Percentiles rank a stretch among this genome's conserved stretches.
Conservation (phyloP, 2,797 vertebrate genomes). For the Paratrypauchen microcephalus region DNA sequence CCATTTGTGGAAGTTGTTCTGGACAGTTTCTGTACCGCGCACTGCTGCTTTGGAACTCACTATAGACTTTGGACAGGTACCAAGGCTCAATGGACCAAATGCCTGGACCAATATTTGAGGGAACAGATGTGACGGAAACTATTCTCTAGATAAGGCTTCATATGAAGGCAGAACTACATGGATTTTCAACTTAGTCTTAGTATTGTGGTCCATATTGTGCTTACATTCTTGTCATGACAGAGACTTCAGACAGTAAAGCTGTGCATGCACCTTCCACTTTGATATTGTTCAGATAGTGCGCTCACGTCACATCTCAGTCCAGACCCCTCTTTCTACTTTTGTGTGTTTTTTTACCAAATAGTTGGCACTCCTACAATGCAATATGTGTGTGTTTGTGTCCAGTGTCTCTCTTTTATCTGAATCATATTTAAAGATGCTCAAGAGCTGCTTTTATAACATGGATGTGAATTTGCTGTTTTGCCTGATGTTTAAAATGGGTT, state of each 20-base stretch:
- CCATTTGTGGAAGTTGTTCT: conserved; percentile 64
- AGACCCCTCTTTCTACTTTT: conserved; percentile 20
- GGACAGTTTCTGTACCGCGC: conserved; percentile 57
- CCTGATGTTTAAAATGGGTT: conserved; percentile 51
- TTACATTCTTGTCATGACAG: conserved; percentile 54
- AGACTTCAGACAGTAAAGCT: conserved; percentile 53
- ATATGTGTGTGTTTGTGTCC: conserved; percentile 28
- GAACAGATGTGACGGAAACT: conserved; percentile 64
- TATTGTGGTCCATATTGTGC: conserved; percentile 58
- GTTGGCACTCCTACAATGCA: conserved; percentile 30
- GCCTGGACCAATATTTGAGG: conserved; percentile 51
- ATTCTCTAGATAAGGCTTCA: conserved; percentile 54
- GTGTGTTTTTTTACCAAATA: conserved; percentile 47
- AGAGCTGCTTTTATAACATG: conserved; percentile 34
- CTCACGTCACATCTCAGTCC: conserved; percentile 43
- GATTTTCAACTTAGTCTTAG: conserved; percentile 47
- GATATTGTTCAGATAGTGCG: conserved; percentile 48
- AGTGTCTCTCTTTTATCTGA: conserved; percentile 44
- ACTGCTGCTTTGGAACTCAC: conserved; percentile 50
- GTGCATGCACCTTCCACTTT: conserved; percentile 69
- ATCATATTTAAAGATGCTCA: conserved; percentile 29
- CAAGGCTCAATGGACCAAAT: conserved; percentile 50
- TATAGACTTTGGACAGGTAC: conserved; percentile 62
- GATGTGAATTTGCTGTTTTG: conserved; percentile 68
- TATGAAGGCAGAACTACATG: conserved; percentile 44